phyloP scores from a whole-genome alignment of 2,113 vertebrate species.

The Ivindomyrus marchei region DNA sequence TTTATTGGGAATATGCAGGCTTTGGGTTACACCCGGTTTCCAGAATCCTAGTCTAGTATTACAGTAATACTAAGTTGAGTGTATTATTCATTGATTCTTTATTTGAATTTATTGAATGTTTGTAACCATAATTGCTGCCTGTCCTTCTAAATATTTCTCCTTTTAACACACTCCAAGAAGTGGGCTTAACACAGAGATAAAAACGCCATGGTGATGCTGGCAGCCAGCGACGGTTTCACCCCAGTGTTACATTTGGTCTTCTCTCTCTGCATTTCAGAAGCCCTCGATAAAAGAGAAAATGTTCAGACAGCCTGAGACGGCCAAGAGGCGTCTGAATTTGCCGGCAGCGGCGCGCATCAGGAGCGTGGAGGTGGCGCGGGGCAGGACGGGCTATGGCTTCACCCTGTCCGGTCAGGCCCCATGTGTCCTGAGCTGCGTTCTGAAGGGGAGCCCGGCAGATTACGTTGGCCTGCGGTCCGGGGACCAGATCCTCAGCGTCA shows the following conservation, averaged over 20 bases:
- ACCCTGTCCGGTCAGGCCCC: constrained; percentile 88
- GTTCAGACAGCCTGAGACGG: constrained; percentile 69
- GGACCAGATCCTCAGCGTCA: constrained; percentile 82
- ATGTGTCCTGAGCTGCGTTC: constrained; percentile 80
- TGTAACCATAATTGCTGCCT: not conserved
- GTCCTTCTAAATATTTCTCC: not conserved
- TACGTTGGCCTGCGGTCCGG: constrained; percentile 83
- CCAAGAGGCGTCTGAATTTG: constrained; percentile 54
- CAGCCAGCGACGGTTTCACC: constrained; percentile 45
- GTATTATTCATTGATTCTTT: not conserved
- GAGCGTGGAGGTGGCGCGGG: constrained; percentile 83
- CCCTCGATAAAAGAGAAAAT: constrained; percentile 53
- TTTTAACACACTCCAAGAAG: constrained; percentile 37
- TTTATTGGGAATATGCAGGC: not conserved
- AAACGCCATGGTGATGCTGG: constrained; percentile 20
- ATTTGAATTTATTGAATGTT: not conserved
- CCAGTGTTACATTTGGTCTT: constrained; percentile 44
- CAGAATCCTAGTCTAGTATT: not conserved
- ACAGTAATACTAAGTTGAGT: not conserved
- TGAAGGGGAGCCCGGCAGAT: constrained; percentile 89
- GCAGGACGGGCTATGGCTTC: constrained; percentile 87
- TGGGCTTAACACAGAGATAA: constrained; percentile 39
- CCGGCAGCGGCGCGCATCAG: constrained; percentile 58
- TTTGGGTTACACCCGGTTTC: not conserved
- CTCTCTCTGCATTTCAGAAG: constrained; percentile 38